phyloP scores from a whole-genome alignment of 2,888 invertebrate species.

The Lamellibrachia columna region DNA sequence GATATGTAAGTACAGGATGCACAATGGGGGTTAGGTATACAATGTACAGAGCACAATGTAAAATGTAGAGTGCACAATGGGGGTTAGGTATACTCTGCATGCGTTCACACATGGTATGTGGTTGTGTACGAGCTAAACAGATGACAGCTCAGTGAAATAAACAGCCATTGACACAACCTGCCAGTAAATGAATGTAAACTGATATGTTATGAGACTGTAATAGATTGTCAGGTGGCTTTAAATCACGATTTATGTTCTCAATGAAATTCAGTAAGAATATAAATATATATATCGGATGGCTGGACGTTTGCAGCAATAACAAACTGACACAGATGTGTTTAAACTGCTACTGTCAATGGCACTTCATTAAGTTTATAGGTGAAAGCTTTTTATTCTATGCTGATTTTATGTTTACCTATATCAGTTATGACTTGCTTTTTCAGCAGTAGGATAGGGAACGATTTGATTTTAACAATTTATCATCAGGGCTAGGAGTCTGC shows the following conservation, averaged over 20 bases:
- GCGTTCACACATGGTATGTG: no score
- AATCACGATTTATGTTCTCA: not conserved
- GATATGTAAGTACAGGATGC: no score
- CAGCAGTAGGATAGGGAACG: no score
- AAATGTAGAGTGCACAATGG: no score
- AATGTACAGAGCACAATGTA: no score
- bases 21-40: no score
- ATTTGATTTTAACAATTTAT: no score
- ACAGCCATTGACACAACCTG: not conserved
- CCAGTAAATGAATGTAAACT: not conserved
- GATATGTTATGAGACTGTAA: slow-evolving; percentile 2
- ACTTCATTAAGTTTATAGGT: not conserved
- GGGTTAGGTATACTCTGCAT: no score
- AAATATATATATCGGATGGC: not conserved
- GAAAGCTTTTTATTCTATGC: not conserved
- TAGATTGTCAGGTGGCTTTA: not conserved
- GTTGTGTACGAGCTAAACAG: not conserved
- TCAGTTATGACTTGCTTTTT: no score
- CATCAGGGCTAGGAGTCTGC: no score
- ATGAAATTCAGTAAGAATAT: not conserved
- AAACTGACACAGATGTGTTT: not conserved
- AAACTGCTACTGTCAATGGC: not conserved
- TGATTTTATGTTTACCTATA: no score
- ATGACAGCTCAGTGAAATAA: not conserved
- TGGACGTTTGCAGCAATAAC: not conserved